Percentiles rank a stretch among this genome's conserved stretches.
Evolutionary conservation across 2,113 vertebrate species (phyloP).

Genomic region (Camarhynchus parvulus): DNA sequence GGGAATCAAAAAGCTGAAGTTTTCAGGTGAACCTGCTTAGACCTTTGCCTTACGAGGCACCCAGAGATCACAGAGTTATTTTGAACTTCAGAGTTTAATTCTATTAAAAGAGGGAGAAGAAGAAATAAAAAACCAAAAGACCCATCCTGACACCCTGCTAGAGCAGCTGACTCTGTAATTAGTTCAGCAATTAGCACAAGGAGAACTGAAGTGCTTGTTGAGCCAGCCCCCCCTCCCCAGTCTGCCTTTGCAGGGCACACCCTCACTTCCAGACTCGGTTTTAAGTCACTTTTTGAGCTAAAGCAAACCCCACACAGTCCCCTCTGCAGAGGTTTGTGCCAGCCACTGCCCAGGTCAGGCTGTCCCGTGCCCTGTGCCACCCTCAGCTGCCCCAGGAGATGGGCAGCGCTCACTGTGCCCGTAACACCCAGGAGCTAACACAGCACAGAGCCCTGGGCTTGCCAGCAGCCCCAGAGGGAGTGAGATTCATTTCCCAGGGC

Average conservation of each 20-base stretch:
- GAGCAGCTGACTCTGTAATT: background rate
- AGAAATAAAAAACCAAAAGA: rapidly evolving
- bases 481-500: background rate
- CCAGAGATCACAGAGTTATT: background rate
- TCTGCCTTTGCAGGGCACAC: background rate
- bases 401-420: background rate
- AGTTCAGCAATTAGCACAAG: background rate
- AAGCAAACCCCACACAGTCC: background rate
- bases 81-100: background rate
- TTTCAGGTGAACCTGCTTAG: background rate
- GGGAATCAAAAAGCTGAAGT: background rate
- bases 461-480: background rate
- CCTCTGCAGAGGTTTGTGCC: background rate
- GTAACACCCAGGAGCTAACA: background rate
- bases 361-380: background rate
- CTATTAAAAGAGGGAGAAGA: background rate
- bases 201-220: background rate
- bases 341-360: background rate
- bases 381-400: background rate
- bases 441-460: background rate
- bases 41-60: background rate
- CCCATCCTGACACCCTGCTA: no score
- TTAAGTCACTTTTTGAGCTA: background rate
- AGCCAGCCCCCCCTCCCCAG: background rate
- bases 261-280: background rate